Evolutionary conservation across 2,113 vertebrate genomes (phyloP).

Genomic region (Potamarius usumacintae): DNA sequence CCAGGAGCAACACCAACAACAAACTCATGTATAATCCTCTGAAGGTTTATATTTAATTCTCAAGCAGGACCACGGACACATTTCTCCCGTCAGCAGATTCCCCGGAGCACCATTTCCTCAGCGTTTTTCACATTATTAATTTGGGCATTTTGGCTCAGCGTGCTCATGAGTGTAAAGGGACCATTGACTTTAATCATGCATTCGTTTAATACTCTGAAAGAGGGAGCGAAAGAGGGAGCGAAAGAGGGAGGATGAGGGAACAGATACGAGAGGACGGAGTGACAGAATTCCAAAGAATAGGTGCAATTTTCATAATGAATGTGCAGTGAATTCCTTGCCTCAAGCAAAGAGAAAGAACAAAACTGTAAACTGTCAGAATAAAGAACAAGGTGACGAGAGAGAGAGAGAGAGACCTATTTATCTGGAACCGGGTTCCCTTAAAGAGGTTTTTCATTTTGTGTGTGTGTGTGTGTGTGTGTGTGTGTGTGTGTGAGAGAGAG

Average conservation of each 20-base stretch:
- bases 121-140: background rate
- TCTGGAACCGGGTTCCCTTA: background rate
- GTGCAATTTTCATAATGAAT: background rate
- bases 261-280: constrained; percentile 46
- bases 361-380: background rate
- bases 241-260: constrained; percentile 28
- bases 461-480: no score
- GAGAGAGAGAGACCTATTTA: background rate
- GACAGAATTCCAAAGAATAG: background rate
- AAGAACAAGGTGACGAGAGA: background rate
- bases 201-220: background rate
- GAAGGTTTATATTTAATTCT: background rate
- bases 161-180: background rate
- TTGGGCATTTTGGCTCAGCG: background rate
- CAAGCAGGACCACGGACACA: background rate
- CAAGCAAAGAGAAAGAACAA: background rate
- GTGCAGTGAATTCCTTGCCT: background rate
- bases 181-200: constrained; percentile 1
- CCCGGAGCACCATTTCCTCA: constrained; percentile 3
- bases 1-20: background rate
- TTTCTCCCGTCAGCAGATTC: constrained; percentile 6
- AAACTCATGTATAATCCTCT: background rate
- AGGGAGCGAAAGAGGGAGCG: constrained; percentile 41
- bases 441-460: background rate
- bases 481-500: no score